These are phyloP conservation scores for Gnathonemus longibarbis DNA, from an alignment of 2,113 vertebrate genomes.

Conservation along the genomic window DNA sequence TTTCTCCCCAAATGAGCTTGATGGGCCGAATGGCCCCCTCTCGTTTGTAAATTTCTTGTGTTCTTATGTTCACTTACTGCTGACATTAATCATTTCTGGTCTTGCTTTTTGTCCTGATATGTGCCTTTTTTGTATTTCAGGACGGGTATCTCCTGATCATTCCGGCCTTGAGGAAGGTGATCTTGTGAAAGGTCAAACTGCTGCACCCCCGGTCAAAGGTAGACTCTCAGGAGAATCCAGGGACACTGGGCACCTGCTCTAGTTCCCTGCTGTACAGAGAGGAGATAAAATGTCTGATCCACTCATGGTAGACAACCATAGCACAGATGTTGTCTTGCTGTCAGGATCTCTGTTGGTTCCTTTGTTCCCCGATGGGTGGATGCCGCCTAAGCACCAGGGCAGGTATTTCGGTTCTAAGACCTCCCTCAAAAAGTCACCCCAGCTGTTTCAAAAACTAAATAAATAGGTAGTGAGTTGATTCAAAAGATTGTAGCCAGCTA, in stretches of 20 bases:
- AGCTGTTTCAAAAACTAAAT: background rate
- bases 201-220: constrained; percentile 57
- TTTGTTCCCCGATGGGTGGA: background rate
- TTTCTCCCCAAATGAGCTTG: no score
- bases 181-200: constrained; percentile 59
- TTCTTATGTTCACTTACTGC: background rate
- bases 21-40: no score
- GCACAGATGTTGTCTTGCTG: constrained; percentile 25
- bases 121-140: constrained; percentile 40
- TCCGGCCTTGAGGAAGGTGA: constrained; percentile 67
- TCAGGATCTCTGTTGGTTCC: background rate
- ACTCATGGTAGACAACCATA: constrained; percentile 27
- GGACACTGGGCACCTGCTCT: constrained; percentile 49
- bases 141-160: constrained; percentile 62
- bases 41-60: no score
- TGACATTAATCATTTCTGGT: background rate
- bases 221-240: constrained; percentile 54
- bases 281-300: constrained; percentile 61
- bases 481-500: background rate
- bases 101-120: background rate
- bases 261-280: constrained; percentile 67
- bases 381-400: background rate
- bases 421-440: background rate
- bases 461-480: background rate
- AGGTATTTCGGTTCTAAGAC: background rate